Evolutionary conservation across 64 coral and sea anemone genomes (phyloP).

Genomic region (Actinia equina): DNA sequence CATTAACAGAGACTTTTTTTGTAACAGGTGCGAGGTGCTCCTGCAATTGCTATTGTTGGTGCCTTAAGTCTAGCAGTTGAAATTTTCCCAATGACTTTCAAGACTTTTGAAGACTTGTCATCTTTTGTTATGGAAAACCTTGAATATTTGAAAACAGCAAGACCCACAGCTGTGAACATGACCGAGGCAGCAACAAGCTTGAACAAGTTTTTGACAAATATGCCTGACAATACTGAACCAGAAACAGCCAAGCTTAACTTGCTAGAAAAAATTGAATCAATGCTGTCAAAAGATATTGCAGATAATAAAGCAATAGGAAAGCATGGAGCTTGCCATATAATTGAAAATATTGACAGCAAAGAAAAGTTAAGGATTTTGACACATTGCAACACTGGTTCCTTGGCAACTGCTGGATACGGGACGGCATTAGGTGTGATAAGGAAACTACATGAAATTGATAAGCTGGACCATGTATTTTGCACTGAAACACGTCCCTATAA

Average conservation of each 20-base stretch:
- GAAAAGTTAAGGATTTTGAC: slow-evolving; percentile 66
- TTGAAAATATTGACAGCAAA: slow-evolving; percentile 4
- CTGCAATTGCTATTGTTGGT: slow-evolving; percentile 94
- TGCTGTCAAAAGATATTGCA: slow-evolving; percentile 88
- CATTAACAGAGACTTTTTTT: neutral
- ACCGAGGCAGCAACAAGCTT: slow-evolving; percentile 47
- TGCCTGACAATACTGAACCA: neutral
- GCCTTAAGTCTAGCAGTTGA: slow-evolving; percentile 78
- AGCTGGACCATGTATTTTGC: slow-evolving; percentile 90
- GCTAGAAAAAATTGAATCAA: slow-evolving; percentile 71
- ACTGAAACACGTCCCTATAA: slow-evolving; percentile 98
- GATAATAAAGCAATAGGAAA: slow-evolving; percentile 80
- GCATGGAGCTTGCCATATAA: slow-evolving; percentile 76
- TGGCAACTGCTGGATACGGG: slow-evolving; percentile 96
- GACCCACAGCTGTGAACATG: slow-evolving; percentile 97
- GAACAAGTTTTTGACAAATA: slow-evolving; percentile 21
- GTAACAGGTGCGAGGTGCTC: slow-evolving; percentile 85
- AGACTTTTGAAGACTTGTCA: slow-evolving; percentile 34
- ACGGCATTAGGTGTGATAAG: slow-evolving; percentile 89
- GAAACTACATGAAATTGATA: slow-evolving; percentile 50
- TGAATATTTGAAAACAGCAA: slow-evolving; percentile 80
- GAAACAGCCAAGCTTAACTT: slow-evolving; percentile 35
- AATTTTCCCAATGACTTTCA: slow-evolving; percentile 47
- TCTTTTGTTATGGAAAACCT: slow-evolving; percentile 67
- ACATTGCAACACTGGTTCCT: slow-evolving; percentile 95